Conservation (phyloP, 2,797 vertebrate species). For the Sebastes melanostomus region DNA sequence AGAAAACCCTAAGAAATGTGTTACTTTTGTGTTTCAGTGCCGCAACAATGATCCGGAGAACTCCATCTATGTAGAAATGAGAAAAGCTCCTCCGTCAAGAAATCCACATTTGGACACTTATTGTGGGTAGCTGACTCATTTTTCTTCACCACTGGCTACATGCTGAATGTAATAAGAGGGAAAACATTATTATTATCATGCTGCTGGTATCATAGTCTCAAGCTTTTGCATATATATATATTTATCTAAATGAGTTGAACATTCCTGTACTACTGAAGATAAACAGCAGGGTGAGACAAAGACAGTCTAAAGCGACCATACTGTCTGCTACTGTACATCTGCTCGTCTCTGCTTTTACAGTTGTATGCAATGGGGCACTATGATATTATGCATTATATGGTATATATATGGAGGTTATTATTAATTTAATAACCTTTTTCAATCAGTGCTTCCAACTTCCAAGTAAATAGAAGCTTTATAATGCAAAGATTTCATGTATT, state of each 20-base stretch:
- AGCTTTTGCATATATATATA: not conserved
- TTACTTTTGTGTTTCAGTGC: constrained; percentile 43
- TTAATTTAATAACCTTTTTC: not conserved
- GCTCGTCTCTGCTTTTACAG: not conserved
- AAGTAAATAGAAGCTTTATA: not conserved
- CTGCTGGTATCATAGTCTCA: too few relatives aligned
- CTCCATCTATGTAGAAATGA: constrained; percentile 63
- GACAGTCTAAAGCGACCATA: not conserved
- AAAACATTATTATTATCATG: not conserved
- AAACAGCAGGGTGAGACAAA: constrained; percentile 30
- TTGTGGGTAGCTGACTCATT: not conserved
- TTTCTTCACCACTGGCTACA: not conserved
- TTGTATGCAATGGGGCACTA: not conserved
- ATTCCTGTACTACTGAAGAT: not conserved
- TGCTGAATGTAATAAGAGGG: not conserved
- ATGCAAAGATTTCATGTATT: not conserved
- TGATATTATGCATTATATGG: not conserved
- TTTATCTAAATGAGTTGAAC: not conserved
- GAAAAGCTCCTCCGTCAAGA: constrained; percentile 13
- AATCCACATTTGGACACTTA: not conserved
- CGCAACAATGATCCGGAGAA: not conserved
- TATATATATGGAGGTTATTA: not conserved
- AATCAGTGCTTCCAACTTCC: not conserved
- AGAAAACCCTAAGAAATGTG: not conserved
- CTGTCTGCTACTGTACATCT: not conserved